Base-by-base conservation (phyloP, 2,888 invertebrate genomes). In the Acleris laterana region DNA sequence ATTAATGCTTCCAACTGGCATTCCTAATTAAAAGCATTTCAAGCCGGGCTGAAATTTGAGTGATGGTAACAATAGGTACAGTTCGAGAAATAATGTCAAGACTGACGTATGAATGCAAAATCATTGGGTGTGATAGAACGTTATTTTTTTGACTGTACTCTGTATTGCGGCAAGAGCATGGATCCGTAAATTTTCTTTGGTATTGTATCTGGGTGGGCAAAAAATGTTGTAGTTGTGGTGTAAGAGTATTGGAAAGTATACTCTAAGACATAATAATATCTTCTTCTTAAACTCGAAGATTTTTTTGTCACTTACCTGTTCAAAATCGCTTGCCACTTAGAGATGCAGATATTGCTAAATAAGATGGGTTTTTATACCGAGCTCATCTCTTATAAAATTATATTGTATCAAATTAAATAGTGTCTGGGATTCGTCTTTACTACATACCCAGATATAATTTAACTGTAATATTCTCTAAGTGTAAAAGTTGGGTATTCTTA, bases 11-110 rank as follows among this genome's bases (percentile, higher is more conserved):
- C 71, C 68, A 79, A 51, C 59, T 77, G 71, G 82, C 85, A 86
- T 86, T 85, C 84, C 85, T 81, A 56, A n/a, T 9, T 16, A 55
- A 51, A 74, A 78, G 84, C 84, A 84, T 85, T 84, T 84, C 79
- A 73, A 79, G 81, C 76, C 78, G 77, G 81, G 75, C 77, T 78
- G 72, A 72, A 59, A 72, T 67, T 59, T 50, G 38, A 53, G 52
- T 38, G 38, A 38, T 38, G 13, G 44, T 60, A 44, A 53, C 42
- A 42, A 9, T 28, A 25, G 9, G 61, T 66, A 66, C 66, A 66
- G 66, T 66, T 57, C 17, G 51, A 48, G 48, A 57, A 66, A 66
- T 66, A 62, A 66, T 62, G 66, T 66, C 22, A 57, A 62, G 66
- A 66, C 62, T 66, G 66, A 66, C 56, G 66, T 62, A 66, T 46